Evolutionary conservation across 2,113 vertebrate species (phyloP).

Genomic region (Trinectes maculatus): DNA sequence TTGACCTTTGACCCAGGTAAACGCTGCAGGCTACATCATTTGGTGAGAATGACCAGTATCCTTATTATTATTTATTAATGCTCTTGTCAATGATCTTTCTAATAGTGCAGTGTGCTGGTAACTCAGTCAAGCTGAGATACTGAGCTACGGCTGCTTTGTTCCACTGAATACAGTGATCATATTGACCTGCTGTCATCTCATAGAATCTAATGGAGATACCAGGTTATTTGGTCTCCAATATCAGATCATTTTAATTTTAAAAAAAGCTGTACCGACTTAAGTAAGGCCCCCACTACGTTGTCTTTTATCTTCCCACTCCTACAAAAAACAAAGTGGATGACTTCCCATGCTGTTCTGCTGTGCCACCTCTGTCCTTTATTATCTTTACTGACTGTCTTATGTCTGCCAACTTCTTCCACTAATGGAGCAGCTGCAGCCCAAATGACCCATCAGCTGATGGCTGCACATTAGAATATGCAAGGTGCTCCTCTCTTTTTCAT

Average conservation of each 20-base stretch:
- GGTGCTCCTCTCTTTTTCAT: constrained; percentile 58
- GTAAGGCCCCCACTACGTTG: not conserved
- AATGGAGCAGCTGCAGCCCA: constrained; percentile 62
- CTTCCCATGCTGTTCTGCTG: constrained; percentile 3
- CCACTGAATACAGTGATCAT: not conserved
- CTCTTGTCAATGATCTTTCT: not conserved
- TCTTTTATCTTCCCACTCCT: not conserved
- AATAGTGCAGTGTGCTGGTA: not conserved
- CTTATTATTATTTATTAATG: not conserved
- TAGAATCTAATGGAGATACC: not conserved
- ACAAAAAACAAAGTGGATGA: not conserved
- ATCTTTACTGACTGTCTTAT: constrained; percentile 55
- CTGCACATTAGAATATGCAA: constrained; percentile 65
- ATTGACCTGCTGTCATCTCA: not conserved
- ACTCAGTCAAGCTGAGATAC: not conserved
- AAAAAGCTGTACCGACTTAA: not conserved
- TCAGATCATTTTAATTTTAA: too few relatives aligned
- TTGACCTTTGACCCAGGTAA: constrained; percentile 12
- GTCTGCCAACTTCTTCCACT: constrained; percentile 61
- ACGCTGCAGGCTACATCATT: constrained; percentile 1
- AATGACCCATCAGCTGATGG: constrained; percentile 69
- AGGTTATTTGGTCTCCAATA: not conserved
- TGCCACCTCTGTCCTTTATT: constrained; percentile 40
- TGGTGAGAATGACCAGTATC: not conserved
- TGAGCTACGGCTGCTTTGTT: not conserved